Conservation (phyloP, 1,140 invertebrate species). For the Diuraphis noxia region DNA sequence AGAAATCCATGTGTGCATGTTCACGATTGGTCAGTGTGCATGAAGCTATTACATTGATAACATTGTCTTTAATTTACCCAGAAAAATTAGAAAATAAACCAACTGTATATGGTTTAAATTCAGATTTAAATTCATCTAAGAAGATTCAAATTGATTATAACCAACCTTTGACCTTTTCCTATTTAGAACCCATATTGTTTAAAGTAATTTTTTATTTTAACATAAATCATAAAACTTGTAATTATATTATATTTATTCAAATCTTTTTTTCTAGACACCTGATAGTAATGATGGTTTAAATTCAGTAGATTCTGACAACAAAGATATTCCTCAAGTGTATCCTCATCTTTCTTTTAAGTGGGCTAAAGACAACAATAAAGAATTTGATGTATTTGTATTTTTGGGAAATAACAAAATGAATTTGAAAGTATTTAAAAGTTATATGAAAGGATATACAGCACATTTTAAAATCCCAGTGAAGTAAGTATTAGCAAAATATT, state of each 20-base stretch:
- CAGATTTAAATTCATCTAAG: neutral
- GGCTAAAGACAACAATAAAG: constrained; percentile 22
- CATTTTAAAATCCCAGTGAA: constrained; percentile 11
- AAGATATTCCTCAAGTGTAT: neutral
- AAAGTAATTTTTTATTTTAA: neutral
- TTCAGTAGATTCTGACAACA: neutral
- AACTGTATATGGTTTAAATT: neutral
- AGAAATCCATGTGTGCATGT: neutral
- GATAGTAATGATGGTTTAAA: neutral
- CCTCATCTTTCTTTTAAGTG: neutral
- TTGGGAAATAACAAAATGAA: constrained; percentile 44
- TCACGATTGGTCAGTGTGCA: neutral
- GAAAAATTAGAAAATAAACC: constrained; percentile 37
- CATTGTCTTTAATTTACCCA: constrained; percentile 37
- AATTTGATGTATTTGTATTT: constrained; percentile 48
- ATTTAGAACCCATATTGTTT: constrained; percentile 18
- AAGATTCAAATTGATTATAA: constrained; percentile 33
- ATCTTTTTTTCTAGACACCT: neutral
- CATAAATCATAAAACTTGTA: neutral
- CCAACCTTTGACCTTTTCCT: neutral
- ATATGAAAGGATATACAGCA: neutral
- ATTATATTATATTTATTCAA: neutral
- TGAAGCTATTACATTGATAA: constrained; percentile 43
- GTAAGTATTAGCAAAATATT: constrained; percentile 6
- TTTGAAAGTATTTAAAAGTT: neutral